Percentiles rank a stretch among this genome's conserved stretches.
Conservation (phyloP, 2,797 vertebrate genomes). For the Todus mexicanus region DNA sequence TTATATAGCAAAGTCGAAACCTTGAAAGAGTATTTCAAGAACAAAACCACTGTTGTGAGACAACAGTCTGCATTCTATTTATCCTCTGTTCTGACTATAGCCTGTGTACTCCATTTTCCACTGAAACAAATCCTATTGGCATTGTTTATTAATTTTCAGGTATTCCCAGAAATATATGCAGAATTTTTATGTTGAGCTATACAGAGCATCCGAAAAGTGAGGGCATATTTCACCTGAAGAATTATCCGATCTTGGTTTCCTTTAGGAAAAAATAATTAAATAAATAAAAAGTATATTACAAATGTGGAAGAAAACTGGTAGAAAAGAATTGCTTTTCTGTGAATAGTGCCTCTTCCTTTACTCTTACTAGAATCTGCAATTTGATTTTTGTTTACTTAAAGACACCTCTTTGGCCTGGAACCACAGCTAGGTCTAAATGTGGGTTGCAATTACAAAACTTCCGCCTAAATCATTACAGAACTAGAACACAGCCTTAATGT, state of each 20-base stretch:
- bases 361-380: background rate
- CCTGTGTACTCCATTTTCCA: background rate
- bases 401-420: background rate
- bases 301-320: background rate
- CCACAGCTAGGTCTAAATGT: background rate
- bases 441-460: background rate
- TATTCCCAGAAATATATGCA: background rate
- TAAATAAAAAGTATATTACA: background rate
- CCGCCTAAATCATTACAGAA: background rate
- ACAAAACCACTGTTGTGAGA: background rate
- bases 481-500: background rate
- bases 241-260: background rate
- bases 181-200: background rate
- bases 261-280: background rate
- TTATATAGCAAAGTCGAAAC: background rate
- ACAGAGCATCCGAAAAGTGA: background rate
- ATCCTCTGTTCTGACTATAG: background rate
- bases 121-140: background rate
- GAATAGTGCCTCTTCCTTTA: background rate
- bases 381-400: background rate
- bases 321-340: background rate
- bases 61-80: background rate
- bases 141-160: background rate
- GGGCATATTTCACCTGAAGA: background rate
- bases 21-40: background rate